These are phyloP conservation scores for Eurytemora carolleeae DNA, from an alignment of 1,140 invertebrate species.

Conservation along the genomic window DNA sequence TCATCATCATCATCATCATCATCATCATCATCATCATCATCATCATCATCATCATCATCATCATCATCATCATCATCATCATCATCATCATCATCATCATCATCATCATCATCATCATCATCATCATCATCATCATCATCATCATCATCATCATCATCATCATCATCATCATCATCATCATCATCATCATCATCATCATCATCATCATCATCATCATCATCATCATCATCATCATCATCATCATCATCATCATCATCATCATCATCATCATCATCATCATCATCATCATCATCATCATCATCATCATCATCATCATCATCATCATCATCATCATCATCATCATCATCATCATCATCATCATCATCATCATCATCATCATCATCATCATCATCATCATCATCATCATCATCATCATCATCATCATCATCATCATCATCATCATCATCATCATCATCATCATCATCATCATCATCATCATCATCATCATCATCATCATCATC, in stretches of 20 bases:
- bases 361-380: conserved; percentile 4
- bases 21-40: conserved; percentile 5
- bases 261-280: conserved; percentile 1
- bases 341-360: conserved; percentile 1
- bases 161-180: conserved; percentile 6
- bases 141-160: conserved; percentile 6
- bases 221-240: conserved; percentile 1
- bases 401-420: conserved; percentile 5
- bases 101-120: conserved; percentile 6
- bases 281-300: conserved; percentile 1
- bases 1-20: conserved; percentile 5
- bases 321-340: conserved; percentile 1
- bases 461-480: conserved; percentile 6
- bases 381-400: not conserved
- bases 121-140: conserved; percentile 5
- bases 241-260: conserved; percentile 2
- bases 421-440: conserved; percentile 6
- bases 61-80: conserved; percentile 6
- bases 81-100: conserved; percentile 4
- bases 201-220: conserved; percentile 1
- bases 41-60: conserved; percentile 6
- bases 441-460: conserved; percentile 5
- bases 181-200: conserved; percentile 4
- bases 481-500: conserved; percentile 5
- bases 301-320: conserved; percentile 2